Evolutionary conservation across 2,797 vertebrate species (phyloP).

Genomic region (Kryptolebias ocellatus): DNA sequence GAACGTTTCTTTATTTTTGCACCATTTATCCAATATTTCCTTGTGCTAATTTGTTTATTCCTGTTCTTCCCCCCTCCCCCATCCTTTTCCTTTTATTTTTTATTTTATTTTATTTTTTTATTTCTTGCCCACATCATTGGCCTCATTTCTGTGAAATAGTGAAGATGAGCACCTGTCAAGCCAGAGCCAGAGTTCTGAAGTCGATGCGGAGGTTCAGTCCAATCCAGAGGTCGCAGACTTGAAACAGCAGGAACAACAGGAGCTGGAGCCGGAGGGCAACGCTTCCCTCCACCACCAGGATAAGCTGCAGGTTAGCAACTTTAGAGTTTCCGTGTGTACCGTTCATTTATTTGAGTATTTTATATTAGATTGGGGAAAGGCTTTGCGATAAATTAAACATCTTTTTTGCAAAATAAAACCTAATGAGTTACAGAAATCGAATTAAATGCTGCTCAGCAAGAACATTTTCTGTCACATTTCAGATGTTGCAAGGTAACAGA

Average conservation of each 20-base stretch:
- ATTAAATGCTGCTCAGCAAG: no score
- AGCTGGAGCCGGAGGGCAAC: conserved; percentile 55
- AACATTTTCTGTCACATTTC: no score
- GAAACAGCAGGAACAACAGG: conserved; percentile 29
- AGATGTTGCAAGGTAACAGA: background rate
- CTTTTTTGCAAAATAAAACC: no score
- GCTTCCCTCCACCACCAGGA: conserved; percentile 41
- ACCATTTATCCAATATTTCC: background rate
- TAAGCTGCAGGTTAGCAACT: conserved; percentile 58
- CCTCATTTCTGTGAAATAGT: conserved; percentile 53
- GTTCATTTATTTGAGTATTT: background rate
- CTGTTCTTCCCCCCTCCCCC: conserved; percentile 17
- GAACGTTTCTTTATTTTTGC: background rate
- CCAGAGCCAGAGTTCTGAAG: conserved; percentile 49
- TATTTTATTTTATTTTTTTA: background rate
- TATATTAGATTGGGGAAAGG: no score
- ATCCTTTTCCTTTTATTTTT: no score
- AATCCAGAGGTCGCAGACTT: conserved; percentile 52
- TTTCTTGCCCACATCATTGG: conserved; percentile 16
- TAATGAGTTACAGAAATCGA: no score
- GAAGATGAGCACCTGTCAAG: conserved; percentile 56
- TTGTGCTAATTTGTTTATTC: conserved; percentile 19
- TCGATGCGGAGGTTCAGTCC: conserved; percentile 55
- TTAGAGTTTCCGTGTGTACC: background rate
- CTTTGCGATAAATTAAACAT: no score